Evolutionary conservation across 2,113 vertebrate species (phyloP), one percentile per base, ranked within the genome.

Genomic region (Heterochromis multidens): DNA sequence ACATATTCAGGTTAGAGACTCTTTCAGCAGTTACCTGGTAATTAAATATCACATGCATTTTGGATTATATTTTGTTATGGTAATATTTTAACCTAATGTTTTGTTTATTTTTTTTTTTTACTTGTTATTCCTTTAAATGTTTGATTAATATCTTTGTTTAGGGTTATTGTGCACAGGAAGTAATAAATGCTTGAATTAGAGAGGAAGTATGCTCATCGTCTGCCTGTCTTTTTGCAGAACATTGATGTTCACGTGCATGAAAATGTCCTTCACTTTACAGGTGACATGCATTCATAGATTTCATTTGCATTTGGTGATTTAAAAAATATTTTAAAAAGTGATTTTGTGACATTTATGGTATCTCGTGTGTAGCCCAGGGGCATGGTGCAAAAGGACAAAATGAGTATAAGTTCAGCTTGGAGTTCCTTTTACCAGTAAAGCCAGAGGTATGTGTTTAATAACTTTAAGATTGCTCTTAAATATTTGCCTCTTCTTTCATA

Each of bases 351-450:
- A 43, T 40, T 8, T 72, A 3, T 83, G 65, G 10, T 40, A n/a
- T 72, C 61, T 87, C 82, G 78, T 89, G 93, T 94, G 27, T 23
- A 99, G 99, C 97, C 77, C 97, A 96, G 79, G 98, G 99, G 52
- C 97, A 97, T 3, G 98, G 99, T 65, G 98, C 98, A 59, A 99
- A 99, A 95, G 99, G 99, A 78, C 97, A 97, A 88, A 97, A 99
- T 77, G 94, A 97, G 54, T 99, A 99, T 3, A 95, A 97, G 87
- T 99, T 99, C 95, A 96, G 95, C 86, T 88, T 99, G 23, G 97
- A 97, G 86, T 98, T 99, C 82, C 89, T 98, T 1, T 96, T 96
- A 54, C 94, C 96, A 0, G 97, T 99, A 1, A 97, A 97, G 77
- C 89, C 96, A 54, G 95, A 98, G 95, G 99, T 99, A 96, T 19